These are phyloP conservation scores for Chymomyza costata DNA, from an alignment of 1,140 invertebrate species.

Conservation along the genomic window DNA sequence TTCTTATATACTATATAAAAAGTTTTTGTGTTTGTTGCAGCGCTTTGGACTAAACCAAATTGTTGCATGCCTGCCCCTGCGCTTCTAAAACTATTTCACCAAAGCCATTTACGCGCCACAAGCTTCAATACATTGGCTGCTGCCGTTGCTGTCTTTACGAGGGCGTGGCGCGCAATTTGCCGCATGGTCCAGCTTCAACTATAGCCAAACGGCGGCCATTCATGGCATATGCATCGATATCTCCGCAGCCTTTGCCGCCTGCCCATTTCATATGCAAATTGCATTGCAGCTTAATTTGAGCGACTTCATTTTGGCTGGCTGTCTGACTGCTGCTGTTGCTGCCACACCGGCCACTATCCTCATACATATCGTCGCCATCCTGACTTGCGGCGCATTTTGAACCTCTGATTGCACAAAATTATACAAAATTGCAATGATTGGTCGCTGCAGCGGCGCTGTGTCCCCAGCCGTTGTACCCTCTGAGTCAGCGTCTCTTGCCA, in stretches of 20 bases:
- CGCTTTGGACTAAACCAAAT: too few species aligned
- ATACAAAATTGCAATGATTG: constrained; percentile 74
- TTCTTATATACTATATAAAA: not conserved
- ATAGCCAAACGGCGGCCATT: too few species aligned
- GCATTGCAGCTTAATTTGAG: constrained; percentile 47
- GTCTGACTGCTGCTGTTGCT: constrained; percentile 4
- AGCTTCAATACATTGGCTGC: constrained; percentile 7
- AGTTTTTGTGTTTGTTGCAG: too few species aligned
- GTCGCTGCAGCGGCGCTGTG: not conserved
- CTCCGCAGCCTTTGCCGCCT: not conserved
- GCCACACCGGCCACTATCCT: not conserved
- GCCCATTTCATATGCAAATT: constrained; percentile 60
- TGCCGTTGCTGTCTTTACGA: constrained; percentile 27
- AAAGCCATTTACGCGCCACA: too few species aligned
- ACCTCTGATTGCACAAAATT: constrained; percentile 61
- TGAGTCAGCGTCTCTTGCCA: not conserved
- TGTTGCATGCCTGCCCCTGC: too few species aligned
- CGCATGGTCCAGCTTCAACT: constrained; percentile 46
- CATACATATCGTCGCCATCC: constrained; percentile 2
- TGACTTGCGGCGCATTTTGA: constrained; percentile 24
- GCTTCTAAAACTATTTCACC: constrained; percentile 23
- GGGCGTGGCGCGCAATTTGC: constrained; percentile 56
- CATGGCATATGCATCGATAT: not conserved
- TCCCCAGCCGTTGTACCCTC: not conserved
- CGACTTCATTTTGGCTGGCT: constrained; percentile 58